These are phyloP conservation scores for Phymatocera aterrima DNA, from an alignment of 2,888 invertebrate species.

Conservation along the genomic window DNA sequence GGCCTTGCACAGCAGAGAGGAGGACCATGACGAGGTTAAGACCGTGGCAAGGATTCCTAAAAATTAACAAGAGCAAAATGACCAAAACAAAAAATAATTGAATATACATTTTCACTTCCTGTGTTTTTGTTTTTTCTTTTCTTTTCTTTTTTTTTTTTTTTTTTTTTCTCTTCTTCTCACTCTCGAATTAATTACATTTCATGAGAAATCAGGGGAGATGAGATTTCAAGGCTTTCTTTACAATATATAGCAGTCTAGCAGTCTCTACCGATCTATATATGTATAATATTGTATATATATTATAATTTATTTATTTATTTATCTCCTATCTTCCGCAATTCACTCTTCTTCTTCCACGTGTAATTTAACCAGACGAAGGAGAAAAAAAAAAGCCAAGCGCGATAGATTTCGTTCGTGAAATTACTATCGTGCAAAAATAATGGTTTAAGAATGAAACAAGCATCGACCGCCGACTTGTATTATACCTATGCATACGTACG, in stretches of 20 bases:
- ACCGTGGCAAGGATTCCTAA: slow-evolving; percentile 28
- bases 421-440: too few species aligned
- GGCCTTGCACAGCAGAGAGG: slow-evolving; percentile 69
- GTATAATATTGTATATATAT: too few species aligned
- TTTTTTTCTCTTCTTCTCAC: not conserved
- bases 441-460: too few species aligned
- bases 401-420: too few species aligned
- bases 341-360: too few species aligned
- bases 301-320: not conserved
- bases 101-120: not conserved
- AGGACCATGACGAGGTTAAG: slow-evolving; percentile 71
- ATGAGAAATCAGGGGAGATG: not conserved
- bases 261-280: not conserved
- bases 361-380: too few species aligned
- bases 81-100: not conserved
- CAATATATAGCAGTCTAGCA: too few species aligned
- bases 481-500: too few species aligned
- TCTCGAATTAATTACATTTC: not conserved
- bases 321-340: too few species aligned
- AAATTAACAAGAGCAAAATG: not conserved
- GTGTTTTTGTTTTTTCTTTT: not conserved
- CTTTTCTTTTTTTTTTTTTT: not conserved
- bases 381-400: too few species aligned
- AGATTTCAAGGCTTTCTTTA: not conserved
- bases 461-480: too few species aligned